Base-by-base conservation (phyloP, 2,888 invertebrate species). In the Melikaiella ostensackeni region DNA sequence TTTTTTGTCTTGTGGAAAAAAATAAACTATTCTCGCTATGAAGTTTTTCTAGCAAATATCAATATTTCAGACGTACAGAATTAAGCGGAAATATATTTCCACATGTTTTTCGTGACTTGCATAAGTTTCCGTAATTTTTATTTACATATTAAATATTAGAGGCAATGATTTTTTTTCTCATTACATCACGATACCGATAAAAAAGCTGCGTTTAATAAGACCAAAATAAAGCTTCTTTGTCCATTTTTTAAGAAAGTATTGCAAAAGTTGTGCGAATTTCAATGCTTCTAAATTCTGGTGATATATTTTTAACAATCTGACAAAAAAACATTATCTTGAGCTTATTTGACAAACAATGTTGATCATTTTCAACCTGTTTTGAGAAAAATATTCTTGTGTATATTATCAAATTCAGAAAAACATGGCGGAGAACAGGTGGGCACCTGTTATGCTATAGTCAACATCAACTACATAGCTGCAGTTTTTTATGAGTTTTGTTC, bases 401-500 rank as follows among this genome's bases (percentile, higher is more conserved):
- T 42, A 42, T 16, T 42, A 42, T 50, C 1, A n/a, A n/a, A 46
- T 16, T 46, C 16, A 1, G 1, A 0, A 1, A 7, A n/a, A 7
- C 38, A n/a, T 46, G 3, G n/a, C 50, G 19, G 4, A 38, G 27
- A 66, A 42, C 27, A 42, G 24, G 16, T 50, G 50, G 21, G n/a
- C 42, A 70, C 30, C 19, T 70, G 70, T 70, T 55, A 55, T 50
- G 50, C 46, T 70, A 33, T 55, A 50, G 46, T 70, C 70, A 55
- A 70, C 50, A 55, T 70, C 70, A 50, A 11, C 42, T 42, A 42
- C 5, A 42, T 21, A 27, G 50, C n/a, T 50, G 30, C n/a, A 70
- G 33, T 50, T 70, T 66, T 55, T 55, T 55, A 70, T 70, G 50
- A 50, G 30, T 50, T 70, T 70, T 70, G 70, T 33, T 50, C 70